Evolutionary conservation across 2,797 vertebrate species (phyloP).

Genomic region (Florisuga fusca): DNA sequence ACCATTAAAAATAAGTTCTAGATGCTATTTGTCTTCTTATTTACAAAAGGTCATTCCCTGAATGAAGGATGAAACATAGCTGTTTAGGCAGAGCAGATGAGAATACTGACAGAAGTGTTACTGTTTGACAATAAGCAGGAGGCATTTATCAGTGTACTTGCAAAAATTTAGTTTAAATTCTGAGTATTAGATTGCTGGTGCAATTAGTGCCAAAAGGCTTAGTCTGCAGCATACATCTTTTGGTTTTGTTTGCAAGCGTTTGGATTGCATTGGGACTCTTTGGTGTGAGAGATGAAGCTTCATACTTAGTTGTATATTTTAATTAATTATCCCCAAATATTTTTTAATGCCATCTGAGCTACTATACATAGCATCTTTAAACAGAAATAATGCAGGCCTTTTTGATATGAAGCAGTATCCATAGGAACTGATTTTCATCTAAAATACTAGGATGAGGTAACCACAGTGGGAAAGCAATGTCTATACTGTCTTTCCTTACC

Average conservation of each 20-base stretch:
- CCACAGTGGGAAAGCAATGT: not conserved
- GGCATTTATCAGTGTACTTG: not conserved
- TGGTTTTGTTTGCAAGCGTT: not conserved
- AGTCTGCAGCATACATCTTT: not conserved
- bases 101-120: not conserved
- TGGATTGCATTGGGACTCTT: not conserved
- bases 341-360: not conserved
- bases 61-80: not conserved
- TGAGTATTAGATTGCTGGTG: not conserved
- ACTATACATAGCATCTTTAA: not conserved
- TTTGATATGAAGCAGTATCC: not conserved
- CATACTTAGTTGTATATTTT: not conserved
- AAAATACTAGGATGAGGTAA: not conserved
- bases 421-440: not conserved
- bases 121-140: not conserved
- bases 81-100: not conserved
- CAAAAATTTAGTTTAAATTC: not conserved
- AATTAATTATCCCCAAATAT: not conserved
- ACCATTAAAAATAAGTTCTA: not conserved
- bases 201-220: not conserved
- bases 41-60: not conserved
- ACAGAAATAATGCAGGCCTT: not conserved
- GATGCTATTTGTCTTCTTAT: not conserved
- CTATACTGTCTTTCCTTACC: not conserved
- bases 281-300: not conserved